These are phyloP conservation scores for Argyra leucocephala DNA, from an alignment of 2,888 invertebrate genomes.

Conservation along the genomic window DNA sequence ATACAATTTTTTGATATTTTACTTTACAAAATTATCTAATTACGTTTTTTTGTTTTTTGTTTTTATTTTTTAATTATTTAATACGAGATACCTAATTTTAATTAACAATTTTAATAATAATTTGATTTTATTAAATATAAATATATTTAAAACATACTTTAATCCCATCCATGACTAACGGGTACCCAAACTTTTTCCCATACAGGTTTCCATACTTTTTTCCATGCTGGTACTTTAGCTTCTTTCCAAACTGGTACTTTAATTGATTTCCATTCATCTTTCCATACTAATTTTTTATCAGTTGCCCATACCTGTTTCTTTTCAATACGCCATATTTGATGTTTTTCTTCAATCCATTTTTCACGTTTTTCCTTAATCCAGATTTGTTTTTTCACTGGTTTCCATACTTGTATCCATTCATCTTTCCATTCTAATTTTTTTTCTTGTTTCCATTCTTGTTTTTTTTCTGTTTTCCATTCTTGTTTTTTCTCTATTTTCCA, in stretches of 20 bases:
- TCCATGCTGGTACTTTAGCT: conserved; percentile 60
- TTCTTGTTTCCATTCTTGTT: conserved; percentile 62
- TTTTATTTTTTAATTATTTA: background rate
- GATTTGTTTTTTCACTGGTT: conserved; percentile 65
- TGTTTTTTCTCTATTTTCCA: conserved; percentile 64
- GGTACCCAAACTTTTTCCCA: conserved; percentile 81
- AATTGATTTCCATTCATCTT: conserved; percentile 57
- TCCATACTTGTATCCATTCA: conserved; percentile 60
- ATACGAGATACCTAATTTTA: background rate
- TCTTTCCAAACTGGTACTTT: conserved; percentile 66
- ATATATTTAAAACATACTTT: conserved; percentile 18
- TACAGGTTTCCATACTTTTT: conserved; percentile 74
- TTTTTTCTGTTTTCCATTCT: conserved; percentile 70
- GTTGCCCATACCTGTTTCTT: conserved; percentile 50
- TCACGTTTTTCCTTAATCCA: conserved; percentile 72
- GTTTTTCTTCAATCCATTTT: conserved; percentile 63
- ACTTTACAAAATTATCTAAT: too few species aligned
- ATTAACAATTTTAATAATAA: too few species aligned
- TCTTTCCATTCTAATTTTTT: conserved; percentile 58
- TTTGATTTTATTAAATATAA: too few species aligned
- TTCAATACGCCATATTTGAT: conserved; percentile 53
- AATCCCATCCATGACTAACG: conserved; percentile 43
- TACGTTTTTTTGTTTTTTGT: too few species aligned
- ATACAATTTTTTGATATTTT: too few species aligned
- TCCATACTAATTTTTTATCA: conserved; percentile 68